These are phyloP conservation scores for Epistrophella euchroma DNA, from an alignment of 2,888 invertebrate genomes.

Conservation along the genomic window DNA sequence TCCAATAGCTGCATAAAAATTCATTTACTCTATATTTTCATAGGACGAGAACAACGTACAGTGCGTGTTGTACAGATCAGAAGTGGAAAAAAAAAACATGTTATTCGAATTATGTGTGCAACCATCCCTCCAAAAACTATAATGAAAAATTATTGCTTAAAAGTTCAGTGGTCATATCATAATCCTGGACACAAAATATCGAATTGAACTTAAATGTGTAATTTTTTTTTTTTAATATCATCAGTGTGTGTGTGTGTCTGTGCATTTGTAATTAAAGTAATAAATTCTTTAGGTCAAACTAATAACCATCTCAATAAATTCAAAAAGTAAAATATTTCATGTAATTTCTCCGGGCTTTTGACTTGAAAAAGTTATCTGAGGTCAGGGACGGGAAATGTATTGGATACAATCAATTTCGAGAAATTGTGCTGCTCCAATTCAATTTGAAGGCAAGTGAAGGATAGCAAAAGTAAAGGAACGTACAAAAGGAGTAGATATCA, in stretches of 20 bases:
- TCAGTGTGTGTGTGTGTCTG: constrained; percentile 4
- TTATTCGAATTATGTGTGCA: constrained; percentile 2
- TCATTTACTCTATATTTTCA: constrained; percentile 28
- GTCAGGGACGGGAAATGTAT: constrained; percentile 61
- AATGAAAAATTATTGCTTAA: constrained; percentile 19
- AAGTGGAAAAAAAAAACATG: constrained; percentile 41
- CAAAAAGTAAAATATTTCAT: constrained; percentile 33
- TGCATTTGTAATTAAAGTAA: constrained; percentile 35
- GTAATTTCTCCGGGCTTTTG: constrained; percentile 58
- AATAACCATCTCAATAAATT: constrained; percentile 59
- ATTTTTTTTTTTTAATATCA: neutral
- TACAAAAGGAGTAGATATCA: constrained; percentile 5
- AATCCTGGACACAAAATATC: neutral
- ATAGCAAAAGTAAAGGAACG: constrained; percentile 20
- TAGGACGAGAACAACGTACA: constrained; percentile 31
- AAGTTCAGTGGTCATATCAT: constrained; percentile 26
- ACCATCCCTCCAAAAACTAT: constrained; percentile 48
- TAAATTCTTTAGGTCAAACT: constrained; percentile 52
- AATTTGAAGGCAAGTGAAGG: constrained; percentile 51
- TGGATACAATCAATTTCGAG: constrained; percentile 47
- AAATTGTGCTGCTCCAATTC: constrained; percentile 45
- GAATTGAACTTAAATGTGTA: constrained; percentile 4
- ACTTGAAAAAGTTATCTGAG: constrained; percentile 56
- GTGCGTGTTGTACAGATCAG: constrained; percentile 44
- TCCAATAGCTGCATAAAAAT: constrained; percentile 54